Evolutionary conservation across 37 sponge, comb jelly and placozoan species (phyloP).

Genomic region (Beroe forskalii): DNA sequence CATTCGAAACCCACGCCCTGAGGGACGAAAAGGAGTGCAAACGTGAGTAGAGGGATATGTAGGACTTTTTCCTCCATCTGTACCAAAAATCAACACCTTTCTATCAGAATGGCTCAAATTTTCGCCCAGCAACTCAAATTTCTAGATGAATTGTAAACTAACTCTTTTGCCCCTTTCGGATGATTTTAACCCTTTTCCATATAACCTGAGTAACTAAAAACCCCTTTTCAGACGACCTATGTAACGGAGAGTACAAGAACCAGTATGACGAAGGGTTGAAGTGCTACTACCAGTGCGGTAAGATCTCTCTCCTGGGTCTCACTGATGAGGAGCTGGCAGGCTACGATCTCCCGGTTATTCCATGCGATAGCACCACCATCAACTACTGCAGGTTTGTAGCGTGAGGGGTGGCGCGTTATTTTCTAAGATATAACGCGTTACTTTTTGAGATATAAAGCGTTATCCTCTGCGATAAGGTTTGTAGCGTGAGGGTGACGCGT

Average conservation of each 20-base stretch:
- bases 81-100: no score
- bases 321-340: slow-evolving; percentile 4
- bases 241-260: slow-evolving; percentile 31
- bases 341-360: slow-evolving; percentile 61
- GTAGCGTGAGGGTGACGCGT: no score
- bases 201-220: background rate
- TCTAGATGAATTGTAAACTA: no score
- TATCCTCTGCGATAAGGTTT: no score
- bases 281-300: slow-evolving; percentile 61
- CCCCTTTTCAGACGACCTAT: background rate
- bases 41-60: background rate
- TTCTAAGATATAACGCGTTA: no score
- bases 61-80: no score
- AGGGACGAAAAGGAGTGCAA: background rate
- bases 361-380: slow-evolving; percentile 30
- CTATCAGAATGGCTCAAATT: no score
- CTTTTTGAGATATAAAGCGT: no score
- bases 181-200: background rate
- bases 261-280: slow-evolving; percentile 29
- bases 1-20: background rate
- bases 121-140: no score
- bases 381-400: slow-evolving; percentile 46
- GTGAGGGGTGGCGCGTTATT: background rate
- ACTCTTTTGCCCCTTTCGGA: no score
- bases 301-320: slow-evolving; percentile 21